These are phyloP conservation scores for Mastomys coucha DNA, from an alignment of 2,113 vertebrate genomes.

Conservation along the genomic window DNA sequence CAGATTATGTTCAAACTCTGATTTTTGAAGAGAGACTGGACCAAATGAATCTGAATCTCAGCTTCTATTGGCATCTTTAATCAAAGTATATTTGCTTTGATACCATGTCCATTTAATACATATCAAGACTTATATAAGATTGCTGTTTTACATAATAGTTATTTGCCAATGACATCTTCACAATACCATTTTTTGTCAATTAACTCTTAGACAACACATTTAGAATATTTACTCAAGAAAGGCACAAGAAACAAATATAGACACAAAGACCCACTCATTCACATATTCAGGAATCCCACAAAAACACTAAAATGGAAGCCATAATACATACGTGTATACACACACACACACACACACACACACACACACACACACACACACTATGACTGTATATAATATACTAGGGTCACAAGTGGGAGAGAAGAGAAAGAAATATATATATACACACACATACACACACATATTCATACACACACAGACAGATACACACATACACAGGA, in stretches of 20 bases:
- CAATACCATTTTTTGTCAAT: constrained; percentile 3
- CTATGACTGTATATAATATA: too few relatives aligned
- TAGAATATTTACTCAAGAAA: not conserved
- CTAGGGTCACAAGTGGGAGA: too few relatives aligned
- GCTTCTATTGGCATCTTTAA: not conserved
- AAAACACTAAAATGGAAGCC: not conserved
- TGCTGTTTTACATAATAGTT: not conserved
- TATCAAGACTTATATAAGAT: not conserved
- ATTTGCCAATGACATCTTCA: not conserved
- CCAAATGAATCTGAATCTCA: not conserved
- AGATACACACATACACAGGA: too few relatives aligned
- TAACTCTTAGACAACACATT: not conserved
- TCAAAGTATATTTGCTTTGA: not conserved
- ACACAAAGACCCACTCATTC: not conserved
- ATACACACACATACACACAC: too few relatives aligned
- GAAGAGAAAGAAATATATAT: too few relatives aligned
- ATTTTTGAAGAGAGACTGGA: not conserved
- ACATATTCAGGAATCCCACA: not conserved
- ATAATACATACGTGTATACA: not conserved
- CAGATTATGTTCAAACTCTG: not conserved
- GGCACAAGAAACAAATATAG: not conserved
- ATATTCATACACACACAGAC: too few relatives aligned
- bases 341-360: too few relatives aligned
- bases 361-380: too few relatives aligned
- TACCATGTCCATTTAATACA: not conserved